These are phyloP conservation scores for Hestina assimilis DNA, from an alignment of 1,140 invertebrate species.

Conservation along the genomic window DNA sequence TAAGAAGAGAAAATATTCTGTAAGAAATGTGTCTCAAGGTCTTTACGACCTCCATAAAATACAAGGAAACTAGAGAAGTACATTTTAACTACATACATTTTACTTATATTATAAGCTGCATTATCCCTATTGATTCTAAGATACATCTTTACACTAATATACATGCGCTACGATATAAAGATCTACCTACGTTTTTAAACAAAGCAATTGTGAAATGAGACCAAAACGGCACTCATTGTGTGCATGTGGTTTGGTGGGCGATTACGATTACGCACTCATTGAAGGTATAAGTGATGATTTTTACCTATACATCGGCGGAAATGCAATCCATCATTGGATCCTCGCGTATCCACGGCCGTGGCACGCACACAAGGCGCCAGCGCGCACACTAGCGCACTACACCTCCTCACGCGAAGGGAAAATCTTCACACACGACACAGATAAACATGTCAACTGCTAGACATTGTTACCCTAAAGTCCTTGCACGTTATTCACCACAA, in stretches of 20 bases:
- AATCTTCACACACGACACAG: constrained; percentile 78
- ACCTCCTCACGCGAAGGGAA: constrained; percentile 76
- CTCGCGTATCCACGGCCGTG: constrained; percentile 55
- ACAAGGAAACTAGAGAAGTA: constrained; percentile 47
- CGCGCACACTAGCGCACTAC: constrained; percentile 64
- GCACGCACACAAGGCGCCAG: constrained; percentile 59
- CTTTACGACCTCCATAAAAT: constrained; percentile 39
- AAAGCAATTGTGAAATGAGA: constrained; percentile 41
- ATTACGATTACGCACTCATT: constrained; percentile 31
- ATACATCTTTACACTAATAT: constrained; percentile 45
- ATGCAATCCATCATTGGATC: constrained; percentile 76
- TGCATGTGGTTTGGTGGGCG: constrained; percentile 32
- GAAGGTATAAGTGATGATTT: constrained; percentile 48
- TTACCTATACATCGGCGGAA: constrained; percentile 76
- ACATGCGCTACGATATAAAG: constrained; percentile 44
- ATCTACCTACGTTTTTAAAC: constrained; percentile 41
- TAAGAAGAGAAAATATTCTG: constrained; percentile 46
- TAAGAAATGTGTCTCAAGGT: constrained; percentile 52
- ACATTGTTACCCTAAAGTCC: constrained; percentile 76
- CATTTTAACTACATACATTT: constrained; percentile 29
- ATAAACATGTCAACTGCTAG: constrained; percentile 78
- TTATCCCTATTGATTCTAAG: constrained; percentile 57
- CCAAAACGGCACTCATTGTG: constrained; percentile 26
- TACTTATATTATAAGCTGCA: constrained; percentile 27
- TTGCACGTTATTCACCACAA: constrained; percentile 73